Evolutionary conservation across 2,113 vertebrate species (phyloP).

Genomic region (Chauna torquata): DNA sequence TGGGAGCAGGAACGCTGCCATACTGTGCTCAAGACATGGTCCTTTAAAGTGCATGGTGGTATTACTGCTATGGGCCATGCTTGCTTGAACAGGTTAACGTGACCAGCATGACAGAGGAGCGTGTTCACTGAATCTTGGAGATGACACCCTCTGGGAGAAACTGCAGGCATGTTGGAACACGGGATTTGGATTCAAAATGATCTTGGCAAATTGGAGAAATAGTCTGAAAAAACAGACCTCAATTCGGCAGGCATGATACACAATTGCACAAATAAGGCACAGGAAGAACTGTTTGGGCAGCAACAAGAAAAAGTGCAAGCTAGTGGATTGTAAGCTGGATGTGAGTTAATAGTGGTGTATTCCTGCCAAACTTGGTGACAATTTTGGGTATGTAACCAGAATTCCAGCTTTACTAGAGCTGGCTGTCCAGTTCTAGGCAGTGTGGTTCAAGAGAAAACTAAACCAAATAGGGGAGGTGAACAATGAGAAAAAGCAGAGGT

Average conservation of each 20-base stretch:
- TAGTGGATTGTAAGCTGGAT: background rate
- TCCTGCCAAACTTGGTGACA: background rate
- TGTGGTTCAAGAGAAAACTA: background rate
- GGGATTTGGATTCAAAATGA: background rate
- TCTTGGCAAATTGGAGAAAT: background rate
- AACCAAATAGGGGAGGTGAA: background rate
- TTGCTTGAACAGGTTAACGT: background rate
- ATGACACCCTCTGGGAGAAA: background rate
- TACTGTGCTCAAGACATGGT: background rate
- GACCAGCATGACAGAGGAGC: background rate
- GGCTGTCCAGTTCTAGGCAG: background rate
- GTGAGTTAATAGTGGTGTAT: no score
- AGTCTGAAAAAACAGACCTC: background rate
- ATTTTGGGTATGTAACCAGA: background rate
- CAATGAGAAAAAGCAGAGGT: background rate
- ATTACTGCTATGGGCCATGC: background rate
- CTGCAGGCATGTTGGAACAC: background rate
- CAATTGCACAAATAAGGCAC: rapidly evolving
- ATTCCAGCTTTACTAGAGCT: background rate
- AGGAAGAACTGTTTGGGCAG: background rate
- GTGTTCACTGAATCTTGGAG: background rate
- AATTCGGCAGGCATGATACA: rapidly evolving
- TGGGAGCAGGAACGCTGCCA: background rate
- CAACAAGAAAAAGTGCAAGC: background rate
- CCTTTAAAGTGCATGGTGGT: background rate